phyloP scores from a whole-genome alignment of 2,113 vertebrate species.

The Crotalus horridus region DNA sequence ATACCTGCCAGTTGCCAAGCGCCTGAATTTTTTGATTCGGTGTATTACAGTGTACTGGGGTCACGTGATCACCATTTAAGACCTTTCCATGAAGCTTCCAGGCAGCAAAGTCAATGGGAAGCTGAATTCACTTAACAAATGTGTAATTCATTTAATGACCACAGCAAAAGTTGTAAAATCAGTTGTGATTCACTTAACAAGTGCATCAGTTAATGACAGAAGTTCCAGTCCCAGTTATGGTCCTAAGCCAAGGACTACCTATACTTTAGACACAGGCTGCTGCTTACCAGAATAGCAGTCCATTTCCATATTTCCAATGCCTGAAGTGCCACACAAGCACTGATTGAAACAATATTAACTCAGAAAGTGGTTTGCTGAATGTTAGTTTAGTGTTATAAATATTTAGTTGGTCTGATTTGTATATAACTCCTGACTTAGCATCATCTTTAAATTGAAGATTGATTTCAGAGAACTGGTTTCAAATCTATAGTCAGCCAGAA shows the following conservation, averaged over 20 bases:
- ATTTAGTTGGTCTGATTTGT: neutral
- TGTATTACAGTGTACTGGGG: too few relatives aligned
- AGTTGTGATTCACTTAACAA: neutral
- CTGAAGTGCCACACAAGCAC: neutral
- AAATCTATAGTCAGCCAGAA: neutral
- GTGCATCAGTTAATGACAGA: neutral
- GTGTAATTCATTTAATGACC: neutral
- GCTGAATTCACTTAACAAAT: neutral
- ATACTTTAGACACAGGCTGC: neutral
- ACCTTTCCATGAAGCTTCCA: neutral
- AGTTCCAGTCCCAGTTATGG: neutral
- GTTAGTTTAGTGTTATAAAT: neutral
- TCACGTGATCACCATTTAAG: neutral
- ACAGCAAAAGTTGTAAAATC: neutral
- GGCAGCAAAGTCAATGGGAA: neutral
- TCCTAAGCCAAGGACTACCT: neutral
- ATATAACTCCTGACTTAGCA: neutral
- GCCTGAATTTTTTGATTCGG: too few relatives aligned
- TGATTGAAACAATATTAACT: neutral
- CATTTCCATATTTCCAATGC: neutral
- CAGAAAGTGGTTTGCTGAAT: neutral
- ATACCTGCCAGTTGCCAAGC: too few relatives aligned
- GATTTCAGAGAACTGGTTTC: neutral
- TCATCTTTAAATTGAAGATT: neutral
- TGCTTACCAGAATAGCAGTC: neutral